Conservation (phyloP, 92 coral and sea anemone genomes). For the Parazoanthus atlanticus region DNA sequence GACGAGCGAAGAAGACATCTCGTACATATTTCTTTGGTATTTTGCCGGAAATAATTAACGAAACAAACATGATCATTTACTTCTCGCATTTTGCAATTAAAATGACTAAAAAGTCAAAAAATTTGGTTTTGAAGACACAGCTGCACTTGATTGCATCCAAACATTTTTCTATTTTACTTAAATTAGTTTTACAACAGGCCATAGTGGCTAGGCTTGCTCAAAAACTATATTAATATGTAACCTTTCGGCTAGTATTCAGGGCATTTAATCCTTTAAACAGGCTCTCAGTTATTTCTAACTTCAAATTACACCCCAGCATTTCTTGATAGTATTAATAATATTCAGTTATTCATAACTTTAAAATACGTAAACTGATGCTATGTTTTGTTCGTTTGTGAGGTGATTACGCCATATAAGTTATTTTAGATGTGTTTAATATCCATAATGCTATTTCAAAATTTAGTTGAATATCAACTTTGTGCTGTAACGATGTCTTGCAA, state of each 20-base stretch:
- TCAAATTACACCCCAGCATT: neutral
- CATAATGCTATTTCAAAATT: neutral
- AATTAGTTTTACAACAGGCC: too few species aligned
- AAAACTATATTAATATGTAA: too few species aligned
- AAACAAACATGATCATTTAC: too few species aligned
- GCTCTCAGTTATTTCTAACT: neutral
- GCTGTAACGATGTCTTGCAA: conserved; percentile 6
- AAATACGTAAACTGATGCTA: conserved; percentile 11
- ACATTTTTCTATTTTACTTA: too few species aligned
- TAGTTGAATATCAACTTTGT: neutral
- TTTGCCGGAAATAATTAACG: too few species aligned
- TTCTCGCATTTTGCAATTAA: too few species aligned
- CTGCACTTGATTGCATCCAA: too few species aligned
- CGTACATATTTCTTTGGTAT: too few species aligned
- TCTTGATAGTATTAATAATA: neutral
- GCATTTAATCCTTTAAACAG: neutral
- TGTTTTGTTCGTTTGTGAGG: conserved; percentile 8
- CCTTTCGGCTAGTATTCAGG: neutral
- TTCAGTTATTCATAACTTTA: conserved; percentile 25
- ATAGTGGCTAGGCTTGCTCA: too few species aligned
- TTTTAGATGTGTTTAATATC: neutral
- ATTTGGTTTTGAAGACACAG: too few species aligned
- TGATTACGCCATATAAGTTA: neutral
- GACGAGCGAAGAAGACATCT: too few species aligned
- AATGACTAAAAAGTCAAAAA: too few species aligned